Conservation (phyloP, 2,888 invertebrate genomes). For the Euspilapteryx auroguttella region DNA sequence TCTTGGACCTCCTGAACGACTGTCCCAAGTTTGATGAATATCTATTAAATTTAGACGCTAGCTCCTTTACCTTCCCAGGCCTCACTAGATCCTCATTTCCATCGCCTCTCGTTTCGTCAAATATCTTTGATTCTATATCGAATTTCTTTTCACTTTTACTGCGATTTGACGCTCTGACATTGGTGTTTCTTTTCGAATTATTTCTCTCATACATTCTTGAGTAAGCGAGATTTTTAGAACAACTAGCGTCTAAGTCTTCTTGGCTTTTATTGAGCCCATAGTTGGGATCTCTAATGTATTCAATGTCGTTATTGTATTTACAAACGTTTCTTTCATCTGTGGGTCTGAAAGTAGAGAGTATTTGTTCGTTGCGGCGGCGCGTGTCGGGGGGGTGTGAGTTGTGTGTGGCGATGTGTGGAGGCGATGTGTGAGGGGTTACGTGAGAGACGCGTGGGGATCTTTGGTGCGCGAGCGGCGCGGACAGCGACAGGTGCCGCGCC, state of each 20-base stretch:
- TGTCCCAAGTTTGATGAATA: constrained; percentile 15
- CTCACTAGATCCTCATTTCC: constrained; percentile 25
- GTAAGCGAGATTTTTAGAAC: constrained; percentile 11
- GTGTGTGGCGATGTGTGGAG: constrained; percentile 34
- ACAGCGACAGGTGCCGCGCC: constrained; percentile 54
- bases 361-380: constrained; percentile 9
- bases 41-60: constrained; percentile 43
- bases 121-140: background rate
- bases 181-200: constrained; percentile 19
- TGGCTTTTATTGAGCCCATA: constrained; percentile 24
- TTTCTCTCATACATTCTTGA: constrained; percentile 26
- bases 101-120: constrained; percentile 5
- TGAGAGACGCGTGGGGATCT: too few relatives aligned
- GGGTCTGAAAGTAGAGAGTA: constrained; percentile 15
- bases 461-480: constrained; percentile 54
- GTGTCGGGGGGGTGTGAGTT: constrained; percentile 27
- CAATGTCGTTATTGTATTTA: constrained; percentile 39
- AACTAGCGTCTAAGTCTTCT: constrained; percentile 8
- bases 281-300: constrained; percentile 40
- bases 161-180: constrained; percentile 1
- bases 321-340: constrained; percentile 22
- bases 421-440: constrained; percentile 45
- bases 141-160: background rate
- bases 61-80: constrained; percentile 46
- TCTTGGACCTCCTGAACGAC: constrained; percentile 13